Evolutionary conservation across 92 coral and sea anemone species (phyloP).

Genomic region (Scolanthus callimorphus): DNA sequence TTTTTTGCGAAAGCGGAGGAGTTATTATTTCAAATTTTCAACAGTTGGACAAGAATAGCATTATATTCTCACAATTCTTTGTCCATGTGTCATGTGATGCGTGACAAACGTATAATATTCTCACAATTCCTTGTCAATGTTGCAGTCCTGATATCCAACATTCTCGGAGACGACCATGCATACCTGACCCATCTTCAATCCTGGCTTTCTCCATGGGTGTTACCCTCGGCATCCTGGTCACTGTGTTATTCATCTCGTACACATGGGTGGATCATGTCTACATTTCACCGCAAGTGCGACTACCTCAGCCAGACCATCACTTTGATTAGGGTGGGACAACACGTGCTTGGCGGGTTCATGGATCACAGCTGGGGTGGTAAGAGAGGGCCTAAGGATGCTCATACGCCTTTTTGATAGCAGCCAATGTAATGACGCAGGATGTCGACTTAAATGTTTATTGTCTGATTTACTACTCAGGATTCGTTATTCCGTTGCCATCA

Average conservation of each 20-base stretch:
- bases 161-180: slow-evolving; percentile 35
- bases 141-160: slow-evolving; percentile 40
- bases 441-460: too few species aligned
- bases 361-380: slow-evolving; percentile 70
- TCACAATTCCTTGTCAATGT: too few species aligned
- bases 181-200: slow-evolving; percentile 19
- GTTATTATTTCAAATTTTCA: too few species aligned
- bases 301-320: slow-evolving; percentile 45
- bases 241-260: slow-evolving; percentile 45
- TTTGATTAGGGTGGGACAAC: slow-evolving; percentile 32
- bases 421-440: too few species aligned
- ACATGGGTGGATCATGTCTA: slow-evolving; percentile 34
- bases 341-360: slow-evolving; percentile 51
- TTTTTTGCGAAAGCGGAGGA: too few species aligned
- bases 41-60: too few species aligned
- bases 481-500: too few species aligned
- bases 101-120: too few species aligned
- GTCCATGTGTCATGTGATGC: too few species aligned
- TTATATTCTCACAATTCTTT: too few species aligned
- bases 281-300: slow-evolving; percentile 41
- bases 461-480: not conserved
- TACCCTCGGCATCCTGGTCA: slow-evolving; percentile 40
- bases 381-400: too few species aligned
- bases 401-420: too few species aligned
- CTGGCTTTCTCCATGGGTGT: slow-evolving; percentile 24